These are phyloP conservation scores for Heterodera carotae DNA, from an alignment of 1,140 invertebrate species.

Conservation along the genomic window DNA sequence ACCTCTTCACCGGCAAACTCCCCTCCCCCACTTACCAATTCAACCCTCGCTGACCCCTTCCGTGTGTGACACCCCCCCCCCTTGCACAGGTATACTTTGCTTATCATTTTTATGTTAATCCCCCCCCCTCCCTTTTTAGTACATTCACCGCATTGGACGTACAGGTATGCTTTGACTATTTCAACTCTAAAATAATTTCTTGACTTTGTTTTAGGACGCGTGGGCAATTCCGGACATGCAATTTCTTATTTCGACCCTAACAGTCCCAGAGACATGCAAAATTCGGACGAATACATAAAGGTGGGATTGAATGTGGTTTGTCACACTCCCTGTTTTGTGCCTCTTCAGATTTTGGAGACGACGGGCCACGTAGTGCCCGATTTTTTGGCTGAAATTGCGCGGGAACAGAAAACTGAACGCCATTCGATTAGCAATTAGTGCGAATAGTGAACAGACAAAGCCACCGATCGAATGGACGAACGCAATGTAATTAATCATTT, in stretches of 20 bases:
- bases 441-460: neutral
- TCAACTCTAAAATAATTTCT: neutral
- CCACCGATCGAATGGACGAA: neutral
- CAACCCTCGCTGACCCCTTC: too few species aligned
- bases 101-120: too few species aligned
- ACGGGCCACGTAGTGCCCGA: neutral
- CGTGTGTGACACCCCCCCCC: too few species aligned
- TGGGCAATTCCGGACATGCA: constrained; percentile 16
- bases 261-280: constrained; percentile 3
- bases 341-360: constrained; percentile 13
- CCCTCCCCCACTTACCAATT: constrained; percentile 25
- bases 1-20: too few species aligned
- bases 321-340: neutral
- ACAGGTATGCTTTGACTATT: constrained; percentile 23
- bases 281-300: constrained; percentile 7
- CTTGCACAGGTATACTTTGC: too few species aligned
- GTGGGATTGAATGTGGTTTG: neutral
- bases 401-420: neutral
- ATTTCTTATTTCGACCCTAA: constrained; percentile 26
- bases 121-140: constrained; percentile 13
- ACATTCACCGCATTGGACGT: constrained; percentile 46
- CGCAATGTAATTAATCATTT: too few species aligned
- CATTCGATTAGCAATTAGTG: too few species aligned
- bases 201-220: neutral
- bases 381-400: constrained; percentile 11